Evolutionary conservation across 2,797 vertebrate species (phyloP).

Genomic region (Coranthus polyacanthus): DNA sequence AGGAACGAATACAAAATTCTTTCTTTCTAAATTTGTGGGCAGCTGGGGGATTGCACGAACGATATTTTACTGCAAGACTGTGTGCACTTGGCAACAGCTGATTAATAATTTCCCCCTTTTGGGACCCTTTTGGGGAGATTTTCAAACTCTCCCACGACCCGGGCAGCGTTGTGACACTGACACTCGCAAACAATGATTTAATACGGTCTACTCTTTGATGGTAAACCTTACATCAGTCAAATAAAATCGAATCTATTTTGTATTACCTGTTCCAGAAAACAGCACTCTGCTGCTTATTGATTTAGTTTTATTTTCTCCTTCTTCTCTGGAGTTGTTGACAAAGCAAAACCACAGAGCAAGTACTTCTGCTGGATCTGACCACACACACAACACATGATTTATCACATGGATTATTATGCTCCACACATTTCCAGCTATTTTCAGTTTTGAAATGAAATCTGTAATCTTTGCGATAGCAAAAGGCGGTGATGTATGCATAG

Average conservation of each 20-base stretch:
- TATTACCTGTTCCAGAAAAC: neutral
- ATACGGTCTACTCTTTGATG: neutral
- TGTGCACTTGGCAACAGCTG: slow-evolving; percentile 4
- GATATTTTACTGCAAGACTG: neutral
- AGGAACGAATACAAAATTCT: neutral
- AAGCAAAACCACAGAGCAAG: neutral
- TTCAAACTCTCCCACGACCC: slow-evolving; percentile 35
- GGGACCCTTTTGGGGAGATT: neutral
- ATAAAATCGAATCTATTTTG: neutral
- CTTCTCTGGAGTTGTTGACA: neutral
- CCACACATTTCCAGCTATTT: neutral
- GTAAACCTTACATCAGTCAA: neutral
- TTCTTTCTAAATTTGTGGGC: slow-evolving; percentile 2
- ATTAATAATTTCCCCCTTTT: slow-evolving; percentile 4
- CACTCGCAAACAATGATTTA: neutral
- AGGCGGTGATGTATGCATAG: too few relatives aligned
- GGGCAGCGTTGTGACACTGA: neutral
- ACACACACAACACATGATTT: neutral
- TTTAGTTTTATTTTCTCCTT: neutral
- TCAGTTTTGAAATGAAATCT: neutral
- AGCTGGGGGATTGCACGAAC: neutral
- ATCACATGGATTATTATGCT: neutral
- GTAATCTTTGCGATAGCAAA: neutral
- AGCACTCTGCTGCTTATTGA: too few relatives aligned
- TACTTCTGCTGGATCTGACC: too few relatives aligned